Percentiles rank a stretch among this genome's conserved stretches.
phyloP scores from a whole-genome alignment of 2,888 invertebrate genomes.

The Pterostichus madidus region DNA sequence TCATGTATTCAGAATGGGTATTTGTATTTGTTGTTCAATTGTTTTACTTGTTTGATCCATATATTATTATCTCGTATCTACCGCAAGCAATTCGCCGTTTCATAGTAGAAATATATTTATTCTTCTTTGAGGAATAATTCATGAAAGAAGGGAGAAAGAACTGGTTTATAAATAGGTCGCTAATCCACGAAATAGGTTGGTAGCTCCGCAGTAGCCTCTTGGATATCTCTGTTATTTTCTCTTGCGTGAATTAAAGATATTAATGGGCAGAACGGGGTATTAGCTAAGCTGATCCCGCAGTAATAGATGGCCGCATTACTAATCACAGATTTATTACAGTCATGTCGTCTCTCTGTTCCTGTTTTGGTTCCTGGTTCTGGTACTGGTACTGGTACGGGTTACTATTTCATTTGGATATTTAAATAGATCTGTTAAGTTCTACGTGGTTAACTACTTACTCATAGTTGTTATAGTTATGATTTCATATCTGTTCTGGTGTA shows the following conservation, averaged over 20 bases:
- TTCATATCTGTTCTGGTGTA: not conserved
- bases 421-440: constrained; percentile 14
- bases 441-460: not conserved
- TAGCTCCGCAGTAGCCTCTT: constrained; percentile 5
- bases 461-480: constrained; percentile 12
- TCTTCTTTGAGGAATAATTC: constrained; percentile 4
- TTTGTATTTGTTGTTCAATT: no score
- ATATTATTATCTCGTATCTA: not conserved
- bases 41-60: no score
- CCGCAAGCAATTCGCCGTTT: not conserved
- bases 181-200: constrained; percentile 37
- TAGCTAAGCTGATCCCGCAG: constrained; percentile 35
- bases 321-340: constrained; percentile 53
- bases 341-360: not conserved
- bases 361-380: not conserved
- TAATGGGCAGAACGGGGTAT: constrained; percentile 42
- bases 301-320: constrained; percentile 44
- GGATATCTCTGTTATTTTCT: constrained; percentile 40
- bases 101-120: constrained; percentile 8
- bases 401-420: constrained; percentile 6
- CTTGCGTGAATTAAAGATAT: constrained; percentile 51
- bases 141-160: constrained; percentile 7
- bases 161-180: constrained; percentile 9
- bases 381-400: not conserved
- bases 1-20: not conserved